phyloP scores from a whole-genome alignment of 2,797 vertebrate species.

The Acipenser ruthenus region DNA sequence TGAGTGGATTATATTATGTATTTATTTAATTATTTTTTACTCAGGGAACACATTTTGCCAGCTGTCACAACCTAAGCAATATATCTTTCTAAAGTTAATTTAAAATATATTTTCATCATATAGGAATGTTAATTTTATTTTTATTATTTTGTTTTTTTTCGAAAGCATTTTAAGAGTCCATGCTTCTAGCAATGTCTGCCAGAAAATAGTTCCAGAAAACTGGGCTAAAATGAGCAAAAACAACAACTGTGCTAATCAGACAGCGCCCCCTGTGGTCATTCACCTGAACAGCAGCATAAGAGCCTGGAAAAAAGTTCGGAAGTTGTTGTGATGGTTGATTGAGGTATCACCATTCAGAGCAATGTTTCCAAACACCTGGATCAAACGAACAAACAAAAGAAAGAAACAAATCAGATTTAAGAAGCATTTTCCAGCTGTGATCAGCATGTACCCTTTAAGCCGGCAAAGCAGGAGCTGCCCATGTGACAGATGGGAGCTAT shows the following conservation, averaged over 20 bases:
- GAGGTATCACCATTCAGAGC: conserved; percentile 70
- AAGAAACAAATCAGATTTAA: background rate
- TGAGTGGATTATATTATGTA: too few relatives aligned
- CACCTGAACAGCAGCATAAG: conserved; percentile 93
- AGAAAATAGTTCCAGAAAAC: too few relatives aligned
- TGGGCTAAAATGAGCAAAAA: background rate
- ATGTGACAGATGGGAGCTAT: conserved; percentile 7
- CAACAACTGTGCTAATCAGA: background rate
- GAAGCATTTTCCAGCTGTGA: background rate
- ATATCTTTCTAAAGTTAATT: too few relatives aligned
- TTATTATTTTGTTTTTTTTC: too few relatives aligned
- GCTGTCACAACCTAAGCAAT: too few relatives aligned
- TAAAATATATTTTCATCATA: too few relatives aligned
- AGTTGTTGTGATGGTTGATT: conserved; percentile 92
- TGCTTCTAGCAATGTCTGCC: too few relatives aligned
- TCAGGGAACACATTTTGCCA: too few relatives aligned
- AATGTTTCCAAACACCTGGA: conserved; percentile 94
- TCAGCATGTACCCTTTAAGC: background rate
- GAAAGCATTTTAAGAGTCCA: too few relatives aligned
- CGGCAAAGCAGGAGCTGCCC: background rate
- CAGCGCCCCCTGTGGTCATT: background rate
- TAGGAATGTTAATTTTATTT: too few relatives aligned
- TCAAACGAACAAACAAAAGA: background rate
- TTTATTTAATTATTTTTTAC: too few relatives aligned
- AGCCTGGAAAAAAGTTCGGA: conserved; percentile 89